Evolutionary conservation across 2,113 vertebrate species (phyloP).

Genomic region (Oostethus manadensis): DNA sequence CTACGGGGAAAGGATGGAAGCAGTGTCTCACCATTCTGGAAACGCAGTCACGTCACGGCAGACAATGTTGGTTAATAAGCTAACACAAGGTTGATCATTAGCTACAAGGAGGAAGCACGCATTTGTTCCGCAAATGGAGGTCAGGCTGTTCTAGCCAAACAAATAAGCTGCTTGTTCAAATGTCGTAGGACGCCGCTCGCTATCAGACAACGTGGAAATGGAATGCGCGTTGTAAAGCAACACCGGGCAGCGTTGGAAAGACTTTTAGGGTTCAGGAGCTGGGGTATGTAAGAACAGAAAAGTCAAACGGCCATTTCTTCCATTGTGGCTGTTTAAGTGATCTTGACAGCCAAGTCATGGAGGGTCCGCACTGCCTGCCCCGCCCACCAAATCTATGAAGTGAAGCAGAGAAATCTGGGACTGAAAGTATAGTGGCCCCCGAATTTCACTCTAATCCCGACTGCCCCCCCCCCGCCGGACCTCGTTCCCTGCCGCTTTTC

Average conservation of each 20-base stretch:
- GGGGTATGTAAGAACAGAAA: conserved; percentile 61
- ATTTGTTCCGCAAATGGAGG: conserved; percentile 19
- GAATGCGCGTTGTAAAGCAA: conserved; percentile 23
- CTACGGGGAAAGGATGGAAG: too few relatives aligned
- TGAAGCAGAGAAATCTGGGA: conserved; percentile 58
- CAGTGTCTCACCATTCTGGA: too few relatives aligned
- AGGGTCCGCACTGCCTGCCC: conserved; percentile 34
- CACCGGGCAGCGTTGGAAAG: too few relatives aligned
- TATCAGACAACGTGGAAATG: conserved; percentile 4
- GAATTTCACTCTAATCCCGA: conserved; percentile 58
- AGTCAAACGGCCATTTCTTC: conserved; percentile 68
- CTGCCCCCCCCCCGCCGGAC: neutral
- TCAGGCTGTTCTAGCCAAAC: conserved; percentile 6
- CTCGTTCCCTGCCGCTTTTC: conserved; percentile 35
- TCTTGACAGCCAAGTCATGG: conserved; percentile 66
- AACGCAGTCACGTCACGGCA: too few relatives aligned
- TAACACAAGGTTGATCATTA: conserved; percentile 41
- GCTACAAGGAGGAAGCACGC: conserved; percentile 42
- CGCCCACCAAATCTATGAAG: conserved; percentile 55
- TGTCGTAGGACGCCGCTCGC: too few relatives aligned
- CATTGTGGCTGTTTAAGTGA: conserved; percentile 66
- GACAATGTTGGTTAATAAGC: conserved; percentile 17
- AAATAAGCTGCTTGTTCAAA: conserved; percentile 7
- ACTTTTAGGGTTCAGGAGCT: too few relatives aligned
- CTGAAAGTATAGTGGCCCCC: conserved; percentile 48